Evolutionary conservation across 2,113 vertebrate genomes (phyloP).

Genomic region (Myiopsitta monachus): DNA sequence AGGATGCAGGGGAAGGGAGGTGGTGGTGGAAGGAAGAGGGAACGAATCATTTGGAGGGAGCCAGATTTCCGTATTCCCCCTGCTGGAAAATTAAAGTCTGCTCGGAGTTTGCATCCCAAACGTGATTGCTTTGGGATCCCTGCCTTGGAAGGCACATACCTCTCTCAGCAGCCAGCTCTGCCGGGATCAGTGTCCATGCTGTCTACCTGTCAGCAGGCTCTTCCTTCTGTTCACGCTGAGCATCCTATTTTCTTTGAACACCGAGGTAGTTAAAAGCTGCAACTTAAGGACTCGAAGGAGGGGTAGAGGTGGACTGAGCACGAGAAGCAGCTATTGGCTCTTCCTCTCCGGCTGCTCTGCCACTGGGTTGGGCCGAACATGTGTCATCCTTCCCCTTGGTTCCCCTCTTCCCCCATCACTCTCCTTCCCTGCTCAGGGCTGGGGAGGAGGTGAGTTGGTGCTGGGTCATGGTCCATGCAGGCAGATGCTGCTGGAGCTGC

Average conservation of each 20-base stretch:
- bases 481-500: not conserved
- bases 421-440: not conserved
- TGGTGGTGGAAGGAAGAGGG: not conserved
- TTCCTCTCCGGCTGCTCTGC: slow-evolving; percentile 10
- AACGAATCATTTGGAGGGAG: slow-evolving; percentile 5
- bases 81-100: slow-evolving; percentile 25
- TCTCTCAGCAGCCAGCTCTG: slow-evolving; percentile 58
- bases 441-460: not conserved
- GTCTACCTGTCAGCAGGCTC: slow-evolving; percentile 37
- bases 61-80: slow-evolving; percentile 30
- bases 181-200: slow-evolving; percentile 17
- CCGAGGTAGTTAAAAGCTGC: slow-evolving; percentile 15
- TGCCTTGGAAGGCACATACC: slow-evolving; percentile 52
- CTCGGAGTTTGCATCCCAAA: slow-evolving; percentile 44
- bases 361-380: slow-evolving; percentile 8
- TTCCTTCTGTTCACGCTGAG: slow-evolving; percentile 57
- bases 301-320: slow-evolving; percentile 12
- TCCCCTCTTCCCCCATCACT: not conserved
- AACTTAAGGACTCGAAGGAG: slow-evolving; percentile 13
- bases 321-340: slow-evolving; percentile 41
- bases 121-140: not conserved
- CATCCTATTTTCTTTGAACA: slow-evolving; percentile 17
- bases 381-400: not conserved
- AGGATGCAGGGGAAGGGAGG: not conserved
- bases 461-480: not conserved